A percentile compares a stretch with the other conserved stretches of the same genome.
Conservation (phyloP, 2,113 vertebrate genomes). For the Mesembrinibis cayennensis region DNA sequence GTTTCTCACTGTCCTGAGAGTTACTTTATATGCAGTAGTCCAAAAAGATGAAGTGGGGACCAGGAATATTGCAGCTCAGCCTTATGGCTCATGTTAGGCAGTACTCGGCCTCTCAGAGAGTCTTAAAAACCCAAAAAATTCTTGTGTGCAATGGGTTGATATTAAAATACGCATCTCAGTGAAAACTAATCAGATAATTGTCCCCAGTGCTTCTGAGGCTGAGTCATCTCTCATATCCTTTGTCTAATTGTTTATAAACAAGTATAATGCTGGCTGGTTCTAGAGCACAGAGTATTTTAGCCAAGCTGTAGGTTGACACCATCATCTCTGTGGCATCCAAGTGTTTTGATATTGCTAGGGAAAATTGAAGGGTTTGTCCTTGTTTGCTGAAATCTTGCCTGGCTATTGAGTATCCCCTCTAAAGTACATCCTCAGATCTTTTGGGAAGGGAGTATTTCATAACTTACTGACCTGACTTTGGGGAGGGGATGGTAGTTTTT, state of each 20-base stretch:
- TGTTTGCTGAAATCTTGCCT: not conserved
- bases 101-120: not conserved
- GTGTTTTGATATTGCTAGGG: not conserved
- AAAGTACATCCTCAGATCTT: not conserved
- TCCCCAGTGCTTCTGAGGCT: not conserved
- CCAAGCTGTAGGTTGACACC: not conserved
- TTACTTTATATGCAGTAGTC: not conserved
- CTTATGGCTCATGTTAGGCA: not conserved
- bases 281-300: not conserved
- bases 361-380: not conserved
- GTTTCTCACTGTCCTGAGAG: not conserved
- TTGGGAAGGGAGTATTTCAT: not conserved
- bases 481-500: not conserved
- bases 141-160: not conserved
- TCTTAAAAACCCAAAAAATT: not conserved
- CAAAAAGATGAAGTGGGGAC: not conserved
- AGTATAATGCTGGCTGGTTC: not conserved
- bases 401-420: not conserved
- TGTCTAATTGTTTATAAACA: not conserved
- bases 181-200: not conserved
- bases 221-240: not conserved
- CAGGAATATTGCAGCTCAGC: not conserved
- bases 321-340: not conserved
- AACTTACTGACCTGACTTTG: not conserved
- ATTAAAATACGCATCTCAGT: not conserved